A percentile compares a stretch with the other conserved stretches of the same genome.
phyloP scores from a whole-genome alignment of 2,888 invertebrate species.

The Spisula solida region DNA sequence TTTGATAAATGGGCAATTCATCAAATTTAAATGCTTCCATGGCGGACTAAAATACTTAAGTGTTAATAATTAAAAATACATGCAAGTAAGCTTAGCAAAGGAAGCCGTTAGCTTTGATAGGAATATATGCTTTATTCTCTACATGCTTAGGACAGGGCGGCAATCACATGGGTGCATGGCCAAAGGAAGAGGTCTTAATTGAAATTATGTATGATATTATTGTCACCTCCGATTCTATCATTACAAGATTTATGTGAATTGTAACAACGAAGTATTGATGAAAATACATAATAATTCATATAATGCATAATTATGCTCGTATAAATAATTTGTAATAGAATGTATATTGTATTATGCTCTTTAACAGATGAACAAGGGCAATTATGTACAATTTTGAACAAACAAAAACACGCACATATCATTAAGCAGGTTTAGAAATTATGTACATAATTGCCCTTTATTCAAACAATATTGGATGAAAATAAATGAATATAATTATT shows the following conservation, averaged over 20 bases:
- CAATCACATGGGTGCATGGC: conserved; percentile 17
- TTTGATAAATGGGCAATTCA: not conserved
- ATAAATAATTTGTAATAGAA: no score
- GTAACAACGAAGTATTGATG: no score
- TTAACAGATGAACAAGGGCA: no score
- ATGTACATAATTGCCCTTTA: not conserved
- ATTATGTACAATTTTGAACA: no score
- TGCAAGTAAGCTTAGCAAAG: conserved; percentile 34
- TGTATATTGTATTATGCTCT: no score
- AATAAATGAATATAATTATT: not conserved
- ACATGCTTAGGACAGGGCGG: conserved; percentile 23
- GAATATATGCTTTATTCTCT: conserved; percentile 21
- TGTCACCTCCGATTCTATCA: no score
- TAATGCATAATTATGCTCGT: no score
- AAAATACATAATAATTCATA: no score
- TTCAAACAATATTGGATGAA: not conserved
- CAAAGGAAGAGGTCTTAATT: not conserved
- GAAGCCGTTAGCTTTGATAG: conserved; percentile 39
- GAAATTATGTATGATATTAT: no score
- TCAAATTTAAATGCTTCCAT: not conserved
- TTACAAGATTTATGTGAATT: no score
- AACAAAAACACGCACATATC: no score
- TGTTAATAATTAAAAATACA: conserved; percentile 30
- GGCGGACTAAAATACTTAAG: not conserved
- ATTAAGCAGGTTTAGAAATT: not conserved